Base-by-base conservation (phyloP, 2,888 invertebrate genomes). In the Barypeithes pellucidus region DNA sequence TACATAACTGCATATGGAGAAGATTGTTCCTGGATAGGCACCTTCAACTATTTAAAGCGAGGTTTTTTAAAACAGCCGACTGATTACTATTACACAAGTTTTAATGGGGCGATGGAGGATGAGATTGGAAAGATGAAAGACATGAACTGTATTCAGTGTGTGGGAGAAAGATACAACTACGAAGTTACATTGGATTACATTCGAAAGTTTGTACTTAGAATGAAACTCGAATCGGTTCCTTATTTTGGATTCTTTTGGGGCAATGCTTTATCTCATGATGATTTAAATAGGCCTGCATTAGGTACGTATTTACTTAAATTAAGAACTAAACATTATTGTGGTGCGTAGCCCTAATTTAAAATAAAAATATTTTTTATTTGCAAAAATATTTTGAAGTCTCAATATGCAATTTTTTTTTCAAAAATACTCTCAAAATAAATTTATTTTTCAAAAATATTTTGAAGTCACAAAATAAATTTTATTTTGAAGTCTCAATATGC, bases 191-290 rank as follows among this genome's bases (percentile, higher is more conserved):
- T 96, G 41, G 90, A 93, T 72, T 95, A 94, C 81, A 88, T 93
- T 8, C 85, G 87, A 65, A 91, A 91, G 79, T 90, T 94, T 70
- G 89, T 91, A 9, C 85, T 86, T 0, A 87, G 87, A 2, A 89
- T 94, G 82, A 86, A 86, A 63, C 88, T 91, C 75, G 87, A 87
- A 72, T 82, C 86, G 0, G 88, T 89, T 7, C 89, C 90, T 14
- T 91, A 93, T 81, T 96, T 97, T 84, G 94, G 92, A 0, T 93
- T 97, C 79, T 92, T 94, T 81, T 97, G 96, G 95, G 90, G 93
- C 73, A 91, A 92, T 0, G 92, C 94, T 66, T 87, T 96, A 79
- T 93, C 94, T 3, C 97, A 97, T 83, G 96, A 97, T 82, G 91
- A 90, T 82, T 88, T 96, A 61, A 95, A 95, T 82, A 91, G 92